These are phyloP conservation scores for Hypsibius dujardini DNA, from an alignment of 1,140 invertebrate genomes.

Conservation along the genomic window DNA sequence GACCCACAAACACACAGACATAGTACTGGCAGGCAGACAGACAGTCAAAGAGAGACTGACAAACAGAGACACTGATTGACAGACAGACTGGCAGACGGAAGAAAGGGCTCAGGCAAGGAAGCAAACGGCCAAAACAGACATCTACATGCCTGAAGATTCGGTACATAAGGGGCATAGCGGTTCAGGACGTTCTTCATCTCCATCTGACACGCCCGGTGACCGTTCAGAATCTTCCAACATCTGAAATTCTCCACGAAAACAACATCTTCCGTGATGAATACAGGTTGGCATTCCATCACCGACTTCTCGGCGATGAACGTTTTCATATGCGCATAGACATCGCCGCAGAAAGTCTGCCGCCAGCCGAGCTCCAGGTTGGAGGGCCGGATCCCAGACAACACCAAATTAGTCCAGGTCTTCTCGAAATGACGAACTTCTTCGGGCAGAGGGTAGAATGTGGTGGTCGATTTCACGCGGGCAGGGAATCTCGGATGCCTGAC, in stretches of 20 bases:
- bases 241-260: slow-evolving; percentile 14
- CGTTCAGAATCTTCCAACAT: background rate
- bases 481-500: background rate
- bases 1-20: no score
- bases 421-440: background rate
- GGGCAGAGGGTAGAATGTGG: slow-evolving; percentile 2
- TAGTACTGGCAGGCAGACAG: no score
- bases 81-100: no score
- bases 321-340: background rate
- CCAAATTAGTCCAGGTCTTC: slow-evolving; percentile 6
- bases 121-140: no score
- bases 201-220: background rate
- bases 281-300: background rate
- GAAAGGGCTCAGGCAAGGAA: no score
- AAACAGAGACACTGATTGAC: no score
- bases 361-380: background rate
- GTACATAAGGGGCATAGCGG: background rate
- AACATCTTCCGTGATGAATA: background rate
- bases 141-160: background rate
- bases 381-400: background rate
- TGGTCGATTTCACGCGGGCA: background rate
- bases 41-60: no score
- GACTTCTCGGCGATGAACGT: background rate
- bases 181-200: background rate
- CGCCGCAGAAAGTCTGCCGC: background rate